phyloP scores from a whole-genome alignment of 2,888 invertebrate species.

The Synanthedon formicaeformis region DNA sequence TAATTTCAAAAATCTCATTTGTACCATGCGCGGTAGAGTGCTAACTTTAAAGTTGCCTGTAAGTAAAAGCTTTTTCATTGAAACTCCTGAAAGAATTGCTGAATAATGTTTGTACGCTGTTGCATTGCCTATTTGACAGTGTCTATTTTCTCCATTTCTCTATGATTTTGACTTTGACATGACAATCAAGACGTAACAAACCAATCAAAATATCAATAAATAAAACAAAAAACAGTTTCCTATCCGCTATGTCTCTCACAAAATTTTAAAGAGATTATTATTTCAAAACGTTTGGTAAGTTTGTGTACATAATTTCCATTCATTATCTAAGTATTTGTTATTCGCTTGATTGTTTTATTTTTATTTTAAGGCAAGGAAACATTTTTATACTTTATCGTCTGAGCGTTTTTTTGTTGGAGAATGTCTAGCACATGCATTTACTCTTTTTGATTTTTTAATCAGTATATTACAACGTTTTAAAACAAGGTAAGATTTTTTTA shows the following conservation, averaged over 20 bases:
- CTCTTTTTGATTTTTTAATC: constrained; percentile 9
- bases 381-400: constrained; percentile 12
- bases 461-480: constrained; percentile 17
- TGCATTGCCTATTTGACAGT: no score
- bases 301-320: constrained; percentile 8
- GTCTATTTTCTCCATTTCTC: no score
- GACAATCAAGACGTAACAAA: no score
- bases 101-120: no score
- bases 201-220: no score
- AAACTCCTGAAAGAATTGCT: no score
- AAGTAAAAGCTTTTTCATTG: no score
- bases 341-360: background rate
- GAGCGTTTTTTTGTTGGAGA: constrained; percentile 19
- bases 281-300: constrained; percentile 37
- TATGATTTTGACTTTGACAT: no score
- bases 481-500: constrained; percentile 40
- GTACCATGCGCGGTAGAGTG: no score
- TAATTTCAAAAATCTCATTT: no score
- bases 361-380: background rate
- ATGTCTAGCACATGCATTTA: constrained; percentile 29
- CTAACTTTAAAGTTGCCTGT: no score
- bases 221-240: constrained; percentile 62
- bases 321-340: constrained; percentile 36
- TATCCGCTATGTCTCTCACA: constrained; percentile 42
- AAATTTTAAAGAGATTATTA: constrained; percentile 58